Conservation (phyloP, 2,113 vertebrate species). For the Butorides virescens region DNA sequence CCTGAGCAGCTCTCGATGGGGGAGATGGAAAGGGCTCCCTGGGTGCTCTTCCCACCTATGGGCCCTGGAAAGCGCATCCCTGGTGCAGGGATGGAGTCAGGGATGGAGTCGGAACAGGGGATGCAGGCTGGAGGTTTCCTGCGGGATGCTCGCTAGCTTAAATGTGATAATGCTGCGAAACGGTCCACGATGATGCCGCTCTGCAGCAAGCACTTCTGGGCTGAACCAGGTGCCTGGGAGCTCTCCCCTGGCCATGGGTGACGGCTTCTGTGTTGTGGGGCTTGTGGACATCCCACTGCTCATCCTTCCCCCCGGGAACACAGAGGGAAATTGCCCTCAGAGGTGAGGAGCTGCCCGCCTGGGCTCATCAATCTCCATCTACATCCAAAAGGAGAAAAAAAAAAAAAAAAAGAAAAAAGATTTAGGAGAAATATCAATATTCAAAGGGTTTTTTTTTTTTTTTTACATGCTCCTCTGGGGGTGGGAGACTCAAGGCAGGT, state of each 20-base stretch:
- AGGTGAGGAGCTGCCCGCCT: neutral
- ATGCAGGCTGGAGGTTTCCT: neutral
- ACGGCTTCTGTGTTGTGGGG: neutral
- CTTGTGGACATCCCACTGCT: neutral
- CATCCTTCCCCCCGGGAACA: rapidly evolving
- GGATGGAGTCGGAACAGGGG: neutral
- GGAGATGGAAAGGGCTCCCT: neutral
- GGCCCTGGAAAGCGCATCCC: neutral
- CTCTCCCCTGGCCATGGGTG: neutral
- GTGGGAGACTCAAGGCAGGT: neutral
- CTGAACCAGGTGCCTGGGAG: neutral
- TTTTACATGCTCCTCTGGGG: neutral
- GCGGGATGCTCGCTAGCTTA: neutral
- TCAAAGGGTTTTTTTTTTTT: neutral
- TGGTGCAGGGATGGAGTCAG: neutral
- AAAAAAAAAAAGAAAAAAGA: neutral
- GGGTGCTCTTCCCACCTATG: neutral
- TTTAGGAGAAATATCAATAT: constrained; percentile 23
- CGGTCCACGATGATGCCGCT: rapidly evolving
- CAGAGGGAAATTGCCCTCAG: neutral
- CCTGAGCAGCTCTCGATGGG: neutral
- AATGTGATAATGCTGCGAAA: rapidly evolving
- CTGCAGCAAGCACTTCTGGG: rapidly evolving
- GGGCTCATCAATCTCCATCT: constrained; percentile 27
- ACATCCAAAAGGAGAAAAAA: neutral